Percentiles rank a stretch among this genome's conserved stretches.
Evolutionary conservation across 2,113 vertebrate genomes (phyloP).

Genomic region (Monopterus albus): DNA sequence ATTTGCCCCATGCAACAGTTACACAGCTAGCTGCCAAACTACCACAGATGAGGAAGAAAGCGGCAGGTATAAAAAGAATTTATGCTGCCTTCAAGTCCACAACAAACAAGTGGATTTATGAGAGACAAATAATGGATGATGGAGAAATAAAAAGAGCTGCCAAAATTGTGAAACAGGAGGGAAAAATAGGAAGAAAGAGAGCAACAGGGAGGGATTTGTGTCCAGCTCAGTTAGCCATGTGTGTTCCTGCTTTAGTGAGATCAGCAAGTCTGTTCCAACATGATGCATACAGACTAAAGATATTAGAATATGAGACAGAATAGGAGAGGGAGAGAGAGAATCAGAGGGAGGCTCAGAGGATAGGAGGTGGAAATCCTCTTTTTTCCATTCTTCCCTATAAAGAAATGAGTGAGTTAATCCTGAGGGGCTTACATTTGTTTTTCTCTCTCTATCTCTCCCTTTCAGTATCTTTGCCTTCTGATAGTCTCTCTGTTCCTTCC

Average conservation of each 20-base stretch:
- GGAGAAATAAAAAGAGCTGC: constrained; percentile 34
- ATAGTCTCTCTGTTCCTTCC: constrained; percentile 43
- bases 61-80: constrained; percentile 27
- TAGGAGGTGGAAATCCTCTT: constrained; percentile 75
- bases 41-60: constrained; percentile 38
- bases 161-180: constrained; percentile 4
- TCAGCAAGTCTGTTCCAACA: constrained; percentile 51
- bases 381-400: constrained; percentile 72
- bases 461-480: constrained; percentile 59
- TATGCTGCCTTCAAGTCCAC: constrained; percentile 10
- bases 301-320: constrained; percentile 69
- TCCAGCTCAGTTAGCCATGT: constrained; percentile 61
- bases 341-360: constrained; percentile 71
- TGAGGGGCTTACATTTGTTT: constrained; percentile 79
- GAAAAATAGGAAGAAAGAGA: constrained; percentile 5
- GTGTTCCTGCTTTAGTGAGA: constrained; percentile 52
- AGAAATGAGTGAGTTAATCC: constrained; percentile 84
- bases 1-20: constrained; percentile 44
- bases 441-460: constrained; percentile 59
- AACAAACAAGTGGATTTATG: constrained; percentile 3
- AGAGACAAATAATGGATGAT: constrained; percentile 8
- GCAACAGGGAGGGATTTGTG: constrained; percentile 48
- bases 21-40: constrained; percentile 46
- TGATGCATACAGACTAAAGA: constrained; percentile 63
- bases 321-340: constrained; percentile 54